These are phyloP conservation scores for Acanthosepion esculentum DNA, from an alignment of 2,888 invertebrate species.

Conservation along the genomic window DNA sequence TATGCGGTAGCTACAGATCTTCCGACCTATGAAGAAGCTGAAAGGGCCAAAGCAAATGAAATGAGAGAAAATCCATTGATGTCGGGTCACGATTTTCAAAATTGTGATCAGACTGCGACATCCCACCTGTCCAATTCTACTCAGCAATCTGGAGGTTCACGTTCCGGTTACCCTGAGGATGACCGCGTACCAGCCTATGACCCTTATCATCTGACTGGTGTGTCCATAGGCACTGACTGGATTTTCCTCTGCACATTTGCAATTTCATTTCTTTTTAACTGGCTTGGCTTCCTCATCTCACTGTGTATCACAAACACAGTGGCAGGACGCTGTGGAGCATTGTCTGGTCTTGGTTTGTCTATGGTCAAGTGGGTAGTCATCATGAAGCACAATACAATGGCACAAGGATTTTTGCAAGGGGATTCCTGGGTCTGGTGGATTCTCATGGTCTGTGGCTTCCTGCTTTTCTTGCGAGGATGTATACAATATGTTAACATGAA, in stretches of 20 bases:
- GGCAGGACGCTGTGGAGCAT: slow-evolving; percentile 92
- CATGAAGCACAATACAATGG: slow-evolving; percentile 80
- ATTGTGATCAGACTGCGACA: neutral
- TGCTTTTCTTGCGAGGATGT: slow-evolving; percentile 72
- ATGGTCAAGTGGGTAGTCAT: slow-evolving; percentile 96
- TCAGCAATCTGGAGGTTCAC: neutral
- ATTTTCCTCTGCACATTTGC: slow-evolving; percentile 95
- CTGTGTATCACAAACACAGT: slow-evolving; percentile 96
- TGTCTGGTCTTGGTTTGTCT: slow-evolving; percentile 93
- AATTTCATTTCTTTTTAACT: slow-evolving; percentile 94
- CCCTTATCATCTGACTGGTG: slow-evolving; percentile 78
- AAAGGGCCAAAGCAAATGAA: slow-evolving; percentile 82
- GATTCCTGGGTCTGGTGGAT: slow-evolving; percentile 74
- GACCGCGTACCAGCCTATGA: slow-evolving; percentile 36
- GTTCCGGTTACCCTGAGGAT: slow-evolving; percentile 5
- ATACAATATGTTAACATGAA: slow-evolving; percentile 72
- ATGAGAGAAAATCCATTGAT: slow-evolving; percentile 50
- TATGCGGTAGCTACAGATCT: slow-evolving; percentile 90
- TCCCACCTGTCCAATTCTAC: slow-evolving; percentile 20
- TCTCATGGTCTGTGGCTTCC: slow-evolving; percentile 72
- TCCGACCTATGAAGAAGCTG: slow-evolving; percentile 93
- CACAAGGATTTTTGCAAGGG: slow-evolving; percentile 66
- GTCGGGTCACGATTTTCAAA: neutral
- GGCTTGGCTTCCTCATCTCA: slow-evolving; percentile 92
- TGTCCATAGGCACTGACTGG: slow-evolving; percentile 89